Evolutionary conservation across 1,140 invertebrate species (phyloP), one percentile per base, ranked within the genome.

Genomic region (Orchestia grillus): DNA sequence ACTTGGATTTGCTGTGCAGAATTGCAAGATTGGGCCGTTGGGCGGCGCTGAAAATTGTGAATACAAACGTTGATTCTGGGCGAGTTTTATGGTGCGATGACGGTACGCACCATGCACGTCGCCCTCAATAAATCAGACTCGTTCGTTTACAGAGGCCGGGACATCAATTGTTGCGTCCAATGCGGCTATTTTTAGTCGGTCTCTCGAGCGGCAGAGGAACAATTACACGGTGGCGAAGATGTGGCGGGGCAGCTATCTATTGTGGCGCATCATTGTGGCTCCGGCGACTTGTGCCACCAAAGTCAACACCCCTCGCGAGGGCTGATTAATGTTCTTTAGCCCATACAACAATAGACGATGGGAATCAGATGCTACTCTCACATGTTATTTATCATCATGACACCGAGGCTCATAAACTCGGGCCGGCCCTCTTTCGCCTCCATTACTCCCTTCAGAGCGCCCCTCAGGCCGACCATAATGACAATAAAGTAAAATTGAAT

Each of bases 361-460:
- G 92, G 92, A 94, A 94, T 94, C 92, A 94, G 92, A 94, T 47
- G 92, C 43, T 94, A 44, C 92, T 44, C 92, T 94, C 92, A 94
- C 92, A 94, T 44, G 92, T 94, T 94, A 45, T 94, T 94, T 94
- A 94, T 94, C 92, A 94, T 94, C 6, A 94, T 28, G 92, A 94
- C 92, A 47, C 92, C 92, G 44, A 6, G 44, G 44, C 92, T 94
- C 92, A 94, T 94, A 94, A 94, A 94, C 88, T 44, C 88, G 8
- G 4, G 8, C 36, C 8, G 36, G 41, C 88, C n/a, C 88, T 41
- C 43, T 90, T 42, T 44, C 88, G 41, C 88, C 43, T 41, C 88
- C n/a, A 77, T 77, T 77, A 77, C 43, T 41, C 88, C 43, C n/a
- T 90, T 16, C 88, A 43, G 23, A 42, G 41, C 88, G n/a, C 88